Evolutionary conservation across 23 tunicate genomes (phyloP), one percentile per base, ranked within the genome.

Genomic region (Oikopleura dioica): DNA sequence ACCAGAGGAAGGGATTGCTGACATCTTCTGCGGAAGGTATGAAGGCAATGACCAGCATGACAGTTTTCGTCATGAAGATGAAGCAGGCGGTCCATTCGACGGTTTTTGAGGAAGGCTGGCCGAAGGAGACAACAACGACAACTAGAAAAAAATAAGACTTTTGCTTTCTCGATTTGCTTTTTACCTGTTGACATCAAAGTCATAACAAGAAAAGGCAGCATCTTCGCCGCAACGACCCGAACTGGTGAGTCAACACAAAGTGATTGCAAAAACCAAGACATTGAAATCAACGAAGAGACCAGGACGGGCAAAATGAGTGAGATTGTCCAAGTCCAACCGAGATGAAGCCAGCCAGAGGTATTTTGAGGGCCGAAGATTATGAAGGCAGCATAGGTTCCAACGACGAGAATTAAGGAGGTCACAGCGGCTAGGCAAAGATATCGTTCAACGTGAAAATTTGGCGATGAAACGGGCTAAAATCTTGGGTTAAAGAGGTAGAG

Each of bases 381-480:
- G 26, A 63, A 63, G 33, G 26, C 72, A 21, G 26, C 33, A 63
- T 12, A 63, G 2, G 72, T 63, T 2, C 30, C 30, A 63, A 63
- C 30, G 5, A 63, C 72, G 32, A 63, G 30, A 2, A 63, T 2
- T 21, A 63, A 28, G 33, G 72, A 63, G 30, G 72, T 63, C 26
- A 63, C 26, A 23, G 33, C 33, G 4, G 26, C 72, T 2, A 63
- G 33, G 72, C 16, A 31, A 23, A 28, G 16, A 63, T 63, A 63
- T 12, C 30, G 16, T 24, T 31, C 5, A 24, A 63, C 72, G 16
- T 28, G 30, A 28, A 63, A 23, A 63, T 63, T 31, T 24, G 72
- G 72, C 26, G 72, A 63, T 12, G 72, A 63, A 31, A 63, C 72
- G 26, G n/a, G n/a, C n/a, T n/a, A n/a, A n/a, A n/a, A n/a, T n/a